Base-by-base conservation (phyloP, 2,113 vertebrate species). In the Agelaius phoeniceus region DNA sequence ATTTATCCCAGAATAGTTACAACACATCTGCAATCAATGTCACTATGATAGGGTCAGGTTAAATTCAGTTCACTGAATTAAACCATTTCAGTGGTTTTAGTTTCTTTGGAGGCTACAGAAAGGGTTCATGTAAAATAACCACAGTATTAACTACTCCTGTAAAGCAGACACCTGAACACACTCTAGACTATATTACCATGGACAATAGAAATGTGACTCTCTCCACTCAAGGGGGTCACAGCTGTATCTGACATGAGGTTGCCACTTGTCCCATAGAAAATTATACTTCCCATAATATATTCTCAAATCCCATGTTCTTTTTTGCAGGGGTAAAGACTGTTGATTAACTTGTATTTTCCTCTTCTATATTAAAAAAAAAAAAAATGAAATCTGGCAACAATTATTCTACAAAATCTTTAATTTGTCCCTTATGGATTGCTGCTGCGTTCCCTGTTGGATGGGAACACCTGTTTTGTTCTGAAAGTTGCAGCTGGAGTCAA, bases 41-140 rank as follows among this genome's bases (percentile, higher is more conserved):
- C 75, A 51, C 31, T 51, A 5, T 16, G 39, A 55, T 19, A 28
- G 9, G n/a, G 82, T 67, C 66, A 41, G 83, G 48, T 94, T 72
- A 79, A 85, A 83, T 57, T 58, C 66, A 75, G 52, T 85, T 95
- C 75, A 86, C 55, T 46, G 72, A 94, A 80, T 65, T 33, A 76
- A 86, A 79, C 15, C 3, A 2, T 71, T 93, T 35, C 55, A 54
- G 31, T 77, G 2, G n/a, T 24, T 77, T 84, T 57, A 37, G 39
- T 80, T 85, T 86, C 30, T 91, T 72, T 91, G 87, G 69, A 43
- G 15, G 26, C 39, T 61, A 33, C 9, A 59, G 30, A 21, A 87
- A 57, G 2, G 11, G 8, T 66, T 94, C 27, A 16, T 66, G 24
- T 17, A 39, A 82, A 93, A 84, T 69, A 73, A 48, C 27, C 5